Evolutionary conservation across 2,888 invertebrate genomes (phyloP).

Genomic region (Lepidocyrtinus sp.): DNA sequence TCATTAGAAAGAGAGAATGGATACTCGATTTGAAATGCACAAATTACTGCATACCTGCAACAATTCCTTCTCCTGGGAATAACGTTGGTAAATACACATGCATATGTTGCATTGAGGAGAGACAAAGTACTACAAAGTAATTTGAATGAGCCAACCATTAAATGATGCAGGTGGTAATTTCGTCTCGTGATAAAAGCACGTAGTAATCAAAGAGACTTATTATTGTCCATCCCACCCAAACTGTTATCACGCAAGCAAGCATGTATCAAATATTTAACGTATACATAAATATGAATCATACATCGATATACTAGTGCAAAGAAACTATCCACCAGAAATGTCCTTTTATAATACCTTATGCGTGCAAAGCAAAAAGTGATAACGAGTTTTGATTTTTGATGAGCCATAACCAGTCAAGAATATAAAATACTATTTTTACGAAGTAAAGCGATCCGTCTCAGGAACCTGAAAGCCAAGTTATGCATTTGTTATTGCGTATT

Average conservation of each 20-base stretch:
- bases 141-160: not conserved
- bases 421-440: not conserved
- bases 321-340: not conserved
- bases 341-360: not conserved
- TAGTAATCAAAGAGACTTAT: not conserved
- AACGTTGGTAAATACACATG: too few species aligned
- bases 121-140: not conserved
- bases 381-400: slow-evolving; percentile 11
- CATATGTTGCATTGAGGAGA: too few species aligned
- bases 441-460: not conserved
- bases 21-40: not conserved
- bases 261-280: not conserved
- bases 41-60: slow-evolving; percentile 14
- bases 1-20: slow-evolving; percentile 5
- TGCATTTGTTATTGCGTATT: slow-evolving; percentile 11
- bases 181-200: not conserved
- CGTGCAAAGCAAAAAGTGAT: not conserved
- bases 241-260: not conserved
- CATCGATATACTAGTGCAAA: not conserved
- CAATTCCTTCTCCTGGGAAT: not conserved
- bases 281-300: not conserved
- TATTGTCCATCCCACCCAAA: not conserved
- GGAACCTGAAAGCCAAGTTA: not conserved
- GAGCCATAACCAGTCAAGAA: not conserved
- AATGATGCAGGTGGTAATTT: not conserved